Conservation (phyloP, 2,797 vertebrate species). For the Pseudopleuronectes americanus region DNA sequence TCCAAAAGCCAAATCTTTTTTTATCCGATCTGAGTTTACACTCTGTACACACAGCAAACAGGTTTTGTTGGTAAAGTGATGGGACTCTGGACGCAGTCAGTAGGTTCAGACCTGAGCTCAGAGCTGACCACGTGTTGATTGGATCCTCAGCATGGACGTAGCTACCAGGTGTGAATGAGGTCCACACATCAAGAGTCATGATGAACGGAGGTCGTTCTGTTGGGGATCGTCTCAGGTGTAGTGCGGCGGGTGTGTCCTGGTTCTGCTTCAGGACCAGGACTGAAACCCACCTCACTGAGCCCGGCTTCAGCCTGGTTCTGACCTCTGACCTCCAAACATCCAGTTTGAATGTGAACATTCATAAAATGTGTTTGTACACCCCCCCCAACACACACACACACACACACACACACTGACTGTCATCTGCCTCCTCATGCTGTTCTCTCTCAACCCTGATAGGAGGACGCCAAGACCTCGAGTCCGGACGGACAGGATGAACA, state of each 20-base stretch:
- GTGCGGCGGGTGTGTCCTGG: constrained; percentile 55
- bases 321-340: constrained; percentile 22
- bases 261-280: not conserved
- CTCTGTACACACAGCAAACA: too few relatives aligned
- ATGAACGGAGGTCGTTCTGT: too few relatives aligned
- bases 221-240: constrained; percentile 49
- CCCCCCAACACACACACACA: constrained; percentile 82
- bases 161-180: too few relatives aligned
- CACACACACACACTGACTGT: constrained; percentile 87
- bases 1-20: too few relatives aligned
- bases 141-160: too few relatives aligned
- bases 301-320: not conserved
- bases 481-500: constrained; percentile 93
- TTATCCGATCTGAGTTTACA: too few relatives aligned
- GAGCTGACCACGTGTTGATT: too few relatives aligned
- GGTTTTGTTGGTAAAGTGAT: too few relatives aligned
- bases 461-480: constrained; percentile 94
- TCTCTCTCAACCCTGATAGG: constrained; percentile 98
- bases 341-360: constrained; percentile 71
- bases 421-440: constrained; percentile 93
- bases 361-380: constrained; percentile 90
- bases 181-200: too few relatives aligned
- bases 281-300: not conserved
- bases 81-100: too few relatives aligned
- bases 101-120: too few relatives aligned